Evolutionary conservation across 2,113 vertebrate species (phyloP), one percentile per base, ranked within the genome.

Genomic region (Cyprinus carpio): DNA sequence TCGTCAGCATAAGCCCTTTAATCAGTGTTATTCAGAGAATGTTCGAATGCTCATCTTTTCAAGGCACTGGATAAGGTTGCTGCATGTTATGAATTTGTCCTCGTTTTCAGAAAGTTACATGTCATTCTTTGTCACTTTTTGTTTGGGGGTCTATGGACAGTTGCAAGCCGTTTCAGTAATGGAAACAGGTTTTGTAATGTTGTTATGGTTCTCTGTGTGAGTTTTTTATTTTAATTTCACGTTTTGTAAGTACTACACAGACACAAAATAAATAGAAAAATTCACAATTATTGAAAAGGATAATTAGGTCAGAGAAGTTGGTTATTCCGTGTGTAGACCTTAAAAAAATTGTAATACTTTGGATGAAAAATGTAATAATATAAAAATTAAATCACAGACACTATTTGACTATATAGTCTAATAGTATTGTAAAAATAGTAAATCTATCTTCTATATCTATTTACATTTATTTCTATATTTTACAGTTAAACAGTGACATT

Each of bases 401-500:
- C 5, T 78, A 77, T 78, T 75, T 49, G 25, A n/a, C 49, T 76
- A 37, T 83, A 58, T 40, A 40, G 37, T 72, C 18, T 40, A 25
- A 37, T 60, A 9, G 18, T n/a, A 49, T 46, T 64, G 34, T 75
- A 62, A 27, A 56, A 64, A 75, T n/a, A 69, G n/a, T n/a, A n/a
- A n/a, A n/a, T n/a, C n/a, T n/a, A n/a, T n/a, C n/a, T 56, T 37
- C 18, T 72, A 60, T 81, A 60, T 64, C 62, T 78, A 11, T 56
- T 37, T 49, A n/a, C n/a, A 84, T 84, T 79, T 80, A 72, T 72
- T 72, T 75, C 69, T 46, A 84, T 84, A 49, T 60, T 62, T 60
- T 82, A 51, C 51, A 43, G 77, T 64, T 64, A 27, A 81, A 46
- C 34, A 65, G 37, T 64, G 60, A 29, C 15, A 4, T 81, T 67